Base-by-base conservation (phyloP, 2,113 vertebrate genomes). In the Galeopterus variegatus region DNA sequence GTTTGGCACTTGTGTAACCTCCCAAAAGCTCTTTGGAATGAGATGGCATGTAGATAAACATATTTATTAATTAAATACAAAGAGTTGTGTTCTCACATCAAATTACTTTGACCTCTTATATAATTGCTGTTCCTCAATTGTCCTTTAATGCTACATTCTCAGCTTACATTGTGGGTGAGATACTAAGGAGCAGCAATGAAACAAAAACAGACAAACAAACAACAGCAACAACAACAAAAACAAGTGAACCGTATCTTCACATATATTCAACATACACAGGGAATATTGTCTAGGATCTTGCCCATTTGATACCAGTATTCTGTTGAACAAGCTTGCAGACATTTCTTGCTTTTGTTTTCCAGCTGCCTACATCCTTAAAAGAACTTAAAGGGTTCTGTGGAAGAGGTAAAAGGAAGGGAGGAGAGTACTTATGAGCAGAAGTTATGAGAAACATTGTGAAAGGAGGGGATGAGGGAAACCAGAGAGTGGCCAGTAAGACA, bases 51-150 rank as follows among this genome's bases (percentile, higher is more conserved):
- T 18, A 93, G 56, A 85, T 52, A 81, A 45, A 83, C 45, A 45
- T 41, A 69, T 79, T 90, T 67, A 92, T 60, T 91, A 81, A 87
- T 93, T 83, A 89, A 82, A 82, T 69, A 89, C 45, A 80, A 62
- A 81, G 31, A 80, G 12, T n/a, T 76, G 1, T 64, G 24, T n/a
- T 92, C 64, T 84, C 33, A 15, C 1, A 60, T 21, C 17, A 81
- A 45, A 93, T 81, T 70, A 50, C 41, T 79, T 81, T 82, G 23
- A 48, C 54, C 21, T 69, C 10, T 56, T 54, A 88, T 31, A 75
- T 67, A 96, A 90, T 28, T n/a, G 36, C 45, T 73, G 54, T 90
- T 67, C 15, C 54, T 70, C 54, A 56, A 18, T 5, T 69, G 41
- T 79, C 50, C 41, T 79, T 79, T 50, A 54, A 11, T 15, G 1